Evolutionary conservation across 1,140 invertebrate genomes (phyloP), one percentile per base, ranked within the genome.

Genomic region (Amyelois transitella): DNA sequence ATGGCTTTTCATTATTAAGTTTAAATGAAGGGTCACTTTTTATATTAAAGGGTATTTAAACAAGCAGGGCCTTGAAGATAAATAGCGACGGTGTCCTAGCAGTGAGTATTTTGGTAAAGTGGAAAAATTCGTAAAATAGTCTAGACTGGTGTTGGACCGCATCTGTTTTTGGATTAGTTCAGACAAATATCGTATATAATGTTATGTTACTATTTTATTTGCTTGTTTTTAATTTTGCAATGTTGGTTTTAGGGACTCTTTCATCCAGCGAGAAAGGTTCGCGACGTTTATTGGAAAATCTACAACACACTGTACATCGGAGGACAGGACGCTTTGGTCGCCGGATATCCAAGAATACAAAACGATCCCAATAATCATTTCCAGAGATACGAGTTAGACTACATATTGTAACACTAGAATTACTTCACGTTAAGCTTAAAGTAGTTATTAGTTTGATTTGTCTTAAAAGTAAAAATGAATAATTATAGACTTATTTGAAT

Each of bases 251-350:
- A 98, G 94, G 98, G 98, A 49, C 88, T 99, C 18, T 99, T 99
- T 84, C 99, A 99, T 90, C 99, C 99, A 7, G 99, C 99, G 7
- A 91, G 99, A 55, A 99, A 99, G 90, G 98, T 99, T 0, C 92
- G 99, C 22, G 99, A 99, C 83, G 98, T 99, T 0, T 99, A 99
- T 82, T 99, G 99, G 99, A 99, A 99, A 89, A 98, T 99, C 64
- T 99, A 99, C 88, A 99, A 99, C 89, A 98, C 98, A 1, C 90
- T 99, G 12, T 99, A 99, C 74, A 99, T 99, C 71, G 98, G 99
- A 14, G 97, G 97, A 21, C 98, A 99, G 89, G 99, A 99, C 89
- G 95, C 98, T 6, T 90, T 99, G 20, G 97, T 99, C n/a, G 96
- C 97, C 43, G 97, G 97, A 10, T 99, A 99, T 89, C 98, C 98